Percentiles rank a stretch among this genome's conserved stretches.
phyloP scores from a whole-genome alignment of 2,888 invertebrate species.

The Chorisops tibialis region DNA sequence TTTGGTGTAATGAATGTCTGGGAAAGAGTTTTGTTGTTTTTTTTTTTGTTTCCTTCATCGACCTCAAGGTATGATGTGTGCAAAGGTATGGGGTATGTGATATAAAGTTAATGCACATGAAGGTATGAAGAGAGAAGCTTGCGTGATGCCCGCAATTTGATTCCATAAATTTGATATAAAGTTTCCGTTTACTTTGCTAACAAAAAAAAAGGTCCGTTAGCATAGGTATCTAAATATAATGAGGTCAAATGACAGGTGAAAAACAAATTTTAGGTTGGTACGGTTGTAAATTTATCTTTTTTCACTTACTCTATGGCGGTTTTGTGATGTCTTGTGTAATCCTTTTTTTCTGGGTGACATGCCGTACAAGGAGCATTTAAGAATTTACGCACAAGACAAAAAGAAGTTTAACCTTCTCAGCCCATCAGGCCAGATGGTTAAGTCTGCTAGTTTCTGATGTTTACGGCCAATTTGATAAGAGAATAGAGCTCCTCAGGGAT shows the following conservation, averaged over 20 bases:
- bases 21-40: too few species aligned
- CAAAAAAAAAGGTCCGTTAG: neutral
- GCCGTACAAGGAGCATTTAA: neutral
- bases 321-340: too few species aligned
- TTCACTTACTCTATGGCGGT: too few species aligned
- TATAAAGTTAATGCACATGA: too few species aligned
- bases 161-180: neutral
- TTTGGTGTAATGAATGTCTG: neutral
- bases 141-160: neutral
- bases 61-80: too few species aligned
- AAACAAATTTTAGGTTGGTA: neutral
- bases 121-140: neutral
- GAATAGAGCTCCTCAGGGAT: too few species aligned
- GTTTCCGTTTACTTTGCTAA: neutral
- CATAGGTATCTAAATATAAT: conserved; percentile 19
- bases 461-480: too few species aligned
- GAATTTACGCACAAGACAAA: neutral
- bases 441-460: too few species aligned
- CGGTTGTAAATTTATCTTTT: too few species aligned
- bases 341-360: neutral
- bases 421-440: too few species aligned
- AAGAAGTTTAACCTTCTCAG: too few species aligned
- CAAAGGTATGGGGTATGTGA: too few species aligned
- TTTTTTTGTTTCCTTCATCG: neutral
- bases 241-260: conserved; percentile 13